Conservation (phyloP, 2,797 vertebrate species). For the Erethizon dorsatum region DNA sequence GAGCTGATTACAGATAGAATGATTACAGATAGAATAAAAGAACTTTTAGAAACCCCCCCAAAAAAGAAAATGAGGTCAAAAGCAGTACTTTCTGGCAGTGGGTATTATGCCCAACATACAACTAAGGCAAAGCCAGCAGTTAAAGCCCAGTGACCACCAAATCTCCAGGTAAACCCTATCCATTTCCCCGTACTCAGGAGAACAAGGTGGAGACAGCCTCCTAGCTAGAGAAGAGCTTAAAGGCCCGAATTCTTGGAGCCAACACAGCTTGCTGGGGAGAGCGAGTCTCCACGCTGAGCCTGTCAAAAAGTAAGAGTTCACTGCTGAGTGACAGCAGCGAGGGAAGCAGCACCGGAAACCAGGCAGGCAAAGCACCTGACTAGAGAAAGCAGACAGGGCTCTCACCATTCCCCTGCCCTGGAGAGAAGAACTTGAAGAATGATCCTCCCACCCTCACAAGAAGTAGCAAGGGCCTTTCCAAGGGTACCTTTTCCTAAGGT, state of each 20-base stretch:
- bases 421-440: background rate
- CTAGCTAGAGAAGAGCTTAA: background rate
- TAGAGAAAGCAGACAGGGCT: background rate
- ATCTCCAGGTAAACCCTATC: background rate
- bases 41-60: background rate
- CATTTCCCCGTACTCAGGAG: background rate
- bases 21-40: background rate
- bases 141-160: background rate
- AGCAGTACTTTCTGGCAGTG: background rate
- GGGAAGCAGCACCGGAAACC: too few relatives aligned
- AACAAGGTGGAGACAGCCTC: background rate
- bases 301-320: constrained; percentile 23
- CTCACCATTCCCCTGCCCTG: background rate
- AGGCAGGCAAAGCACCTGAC: background rate
- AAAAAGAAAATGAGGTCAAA: constrained; percentile 41
- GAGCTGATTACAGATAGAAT: constrained; percentile 14
- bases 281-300: background rate
- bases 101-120: background rate
- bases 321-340: background rate
- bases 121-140: background rate
- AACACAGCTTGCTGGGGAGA: background rate
- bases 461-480: constrained; percentile 36
- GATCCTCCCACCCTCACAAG: background rate
- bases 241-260: background rate
- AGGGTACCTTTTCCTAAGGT: background rate